A percentile compares a stretch with the other conserved stretches of the same genome.
phyloP scores from a whole-genome alignment of 1,140 invertebrate genomes.

The Heliconius nattereri region DNA sequence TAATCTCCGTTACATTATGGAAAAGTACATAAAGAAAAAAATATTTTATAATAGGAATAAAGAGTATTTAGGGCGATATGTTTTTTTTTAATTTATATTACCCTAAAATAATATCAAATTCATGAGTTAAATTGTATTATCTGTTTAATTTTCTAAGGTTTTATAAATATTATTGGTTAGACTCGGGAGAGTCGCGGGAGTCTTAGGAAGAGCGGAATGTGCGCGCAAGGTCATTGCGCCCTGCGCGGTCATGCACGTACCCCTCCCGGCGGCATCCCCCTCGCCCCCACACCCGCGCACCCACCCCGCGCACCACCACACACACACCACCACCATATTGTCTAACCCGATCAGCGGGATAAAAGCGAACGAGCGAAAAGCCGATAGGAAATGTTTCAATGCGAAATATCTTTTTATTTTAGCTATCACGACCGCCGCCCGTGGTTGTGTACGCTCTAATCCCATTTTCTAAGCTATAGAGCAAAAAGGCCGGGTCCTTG shows the following conservation, averaged over 20 bases:
- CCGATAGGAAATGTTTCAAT: slow-evolving; percentile 72
- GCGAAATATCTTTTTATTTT: slow-evolving; percentile 68
- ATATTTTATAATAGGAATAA: background rate
- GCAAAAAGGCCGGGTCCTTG: slow-evolving; percentile 57
- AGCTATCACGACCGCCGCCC: slow-evolving; percentile 59
- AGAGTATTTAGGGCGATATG: background rate
- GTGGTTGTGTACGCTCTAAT: slow-evolving; percentile 65
- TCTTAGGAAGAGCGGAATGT: slow-evolving; percentile 75
- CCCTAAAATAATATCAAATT: background rate
- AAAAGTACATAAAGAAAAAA: background rate
- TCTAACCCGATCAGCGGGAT: slow-evolving; percentile 73
- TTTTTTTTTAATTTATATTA: background rate
- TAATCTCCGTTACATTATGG: slow-evolving; percentile 29
- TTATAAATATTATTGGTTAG: slow-evolving; percentile 41
- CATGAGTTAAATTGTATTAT: background rate
- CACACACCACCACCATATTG: slow-evolving; percentile 58
- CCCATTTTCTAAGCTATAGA: slow-evolving; percentile 60
- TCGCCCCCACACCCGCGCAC: background rate
- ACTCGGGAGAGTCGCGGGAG: slow-evolving; percentile 65
- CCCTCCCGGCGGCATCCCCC: slow-evolving; percentile 47
- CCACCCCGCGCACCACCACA: slow-evolving; percentile 53
- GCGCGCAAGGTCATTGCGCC: slow-evolving; percentile 79
- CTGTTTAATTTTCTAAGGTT: background rate
- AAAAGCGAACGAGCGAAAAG: slow-evolving; percentile 68
- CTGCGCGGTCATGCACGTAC: slow-evolving; percentile 76